These are phyloP conservation scores for Resseliella maxima DNA, from an alignment of 2,888 invertebrate species.

Conservation along the genomic window DNA sequence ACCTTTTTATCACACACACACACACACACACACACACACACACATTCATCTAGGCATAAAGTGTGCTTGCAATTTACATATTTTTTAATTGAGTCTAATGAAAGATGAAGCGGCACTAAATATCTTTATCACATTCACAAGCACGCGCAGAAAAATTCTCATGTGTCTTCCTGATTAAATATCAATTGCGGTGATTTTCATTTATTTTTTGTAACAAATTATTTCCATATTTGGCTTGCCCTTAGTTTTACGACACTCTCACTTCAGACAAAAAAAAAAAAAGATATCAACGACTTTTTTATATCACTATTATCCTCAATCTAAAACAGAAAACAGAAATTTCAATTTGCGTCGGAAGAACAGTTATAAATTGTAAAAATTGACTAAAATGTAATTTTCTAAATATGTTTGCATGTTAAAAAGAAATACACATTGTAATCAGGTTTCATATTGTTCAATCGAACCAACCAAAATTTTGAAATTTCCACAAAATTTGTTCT, in stretches of 20 bases:
- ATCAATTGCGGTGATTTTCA: constrained; percentile 46
- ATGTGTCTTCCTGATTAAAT: constrained; percentile 41
- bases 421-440: neutral
- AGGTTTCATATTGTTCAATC: constrained; percentile 29
- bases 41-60: neutral
- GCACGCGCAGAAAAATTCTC: constrained; percentile 23
- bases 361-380: neutral
- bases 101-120: neutral
- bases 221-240: neutral
- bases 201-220: neutral
- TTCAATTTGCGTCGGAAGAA: neutral
- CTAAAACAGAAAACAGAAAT: neutral
- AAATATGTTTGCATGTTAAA: neutral
- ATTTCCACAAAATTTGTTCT: neutral
- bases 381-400: neutral
- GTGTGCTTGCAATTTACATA: neutral
- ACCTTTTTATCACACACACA: constrained; percentile 17
- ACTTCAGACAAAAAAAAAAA: no score
- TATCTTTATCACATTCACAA: neutral
- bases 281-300: constrained; percentile 8
- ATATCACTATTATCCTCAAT: neutral
- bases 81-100: neutral
- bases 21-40: no score
- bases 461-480: neutral
- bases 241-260: neutral